These are phyloP conservation scores for Isaurus tuberculatus DNA, from an alignment of 92 coral and sea anemone genomes.

Conservation along the genomic window DNA sequence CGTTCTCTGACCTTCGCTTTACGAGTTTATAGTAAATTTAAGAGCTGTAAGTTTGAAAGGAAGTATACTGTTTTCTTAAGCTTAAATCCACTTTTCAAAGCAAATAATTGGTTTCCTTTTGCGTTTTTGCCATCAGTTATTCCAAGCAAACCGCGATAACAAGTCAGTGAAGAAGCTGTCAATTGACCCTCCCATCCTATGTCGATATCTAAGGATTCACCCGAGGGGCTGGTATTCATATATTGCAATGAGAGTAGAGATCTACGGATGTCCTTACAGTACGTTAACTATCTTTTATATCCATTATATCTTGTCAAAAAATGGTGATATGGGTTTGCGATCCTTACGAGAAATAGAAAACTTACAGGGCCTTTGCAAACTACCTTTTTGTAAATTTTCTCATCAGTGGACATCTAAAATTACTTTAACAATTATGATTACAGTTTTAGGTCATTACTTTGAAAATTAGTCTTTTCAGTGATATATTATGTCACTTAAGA, in stretches of 20 bases:
- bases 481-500: no score
- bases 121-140: not conserved
- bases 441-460: no score
- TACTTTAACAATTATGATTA: no score
- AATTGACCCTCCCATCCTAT: slow-evolving; percentile 26
- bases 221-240: slow-evolving; percentile 31
- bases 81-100: not conserved
- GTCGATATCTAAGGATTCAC: slow-evolving; percentile 34
- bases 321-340: not conserved
- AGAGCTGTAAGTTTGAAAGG: no score
- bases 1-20: no score
- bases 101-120: not conserved
- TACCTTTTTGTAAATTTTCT: no score
- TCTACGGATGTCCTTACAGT: slow-evolving; percentile 40
- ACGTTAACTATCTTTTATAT: not conserved
- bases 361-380: no score
- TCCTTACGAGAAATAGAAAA: no score
- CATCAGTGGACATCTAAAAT: no score
- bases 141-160: slow-evolving; percentile 37
- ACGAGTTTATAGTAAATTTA: no score
- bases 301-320: not conserved
- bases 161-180: slow-evolving; percentile 16
- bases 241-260: slow-evolving; percentile 42
- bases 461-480: no score
- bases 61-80: no score